Evolutionary conservation across 1,140 invertebrate species (phyloP).

Genomic region (Saccostrea cuccullata): DNA sequence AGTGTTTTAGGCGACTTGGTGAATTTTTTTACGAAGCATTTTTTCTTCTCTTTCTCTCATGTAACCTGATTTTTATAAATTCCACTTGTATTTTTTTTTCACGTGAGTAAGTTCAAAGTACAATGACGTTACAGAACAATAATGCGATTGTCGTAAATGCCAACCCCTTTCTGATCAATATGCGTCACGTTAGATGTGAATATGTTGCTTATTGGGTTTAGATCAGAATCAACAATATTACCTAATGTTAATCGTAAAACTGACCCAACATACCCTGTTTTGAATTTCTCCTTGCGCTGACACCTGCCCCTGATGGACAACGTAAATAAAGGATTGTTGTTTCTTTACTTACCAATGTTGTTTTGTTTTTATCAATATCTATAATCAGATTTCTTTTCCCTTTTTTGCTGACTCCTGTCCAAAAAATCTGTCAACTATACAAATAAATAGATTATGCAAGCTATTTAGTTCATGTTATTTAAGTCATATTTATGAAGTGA

Average conservation of each 20-base stretch:
- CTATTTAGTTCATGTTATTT: background rate
- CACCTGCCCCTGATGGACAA: background rate
- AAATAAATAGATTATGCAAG: conserved; percentile 19
- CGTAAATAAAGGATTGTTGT: background rate
- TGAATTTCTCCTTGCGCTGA: conserved; percentile 4
- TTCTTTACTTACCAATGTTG: conserved; percentile 4
- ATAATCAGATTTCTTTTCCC: background rate
- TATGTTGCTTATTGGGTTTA: background rate
- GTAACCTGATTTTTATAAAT: background rate
- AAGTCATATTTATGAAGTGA: background rate
- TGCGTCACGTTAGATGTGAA: conserved; percentile 2
- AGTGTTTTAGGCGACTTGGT: background rate
- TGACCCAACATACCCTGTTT: conserved; percentile 15
- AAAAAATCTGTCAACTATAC: background rate
- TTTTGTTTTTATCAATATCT: conserved; percentile 17
- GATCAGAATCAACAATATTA: conserved; percentile 20
- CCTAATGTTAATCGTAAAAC: background rate
- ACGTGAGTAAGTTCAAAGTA: background rate
- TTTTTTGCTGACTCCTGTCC: background rate
- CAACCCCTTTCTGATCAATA: background rate
- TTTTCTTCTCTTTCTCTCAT: conserved; percentile 13
- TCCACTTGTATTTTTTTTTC: background rate
- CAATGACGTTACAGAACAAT: background rate
- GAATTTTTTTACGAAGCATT: background rate
- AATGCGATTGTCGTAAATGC: background rate